A percentile compares a stretch with the other conserved stretches of the same genome.
Evolutionary conservation across 1,140 invertebrate species (phyloP).

Genomic region (Platyscapa corneri): DNA sequence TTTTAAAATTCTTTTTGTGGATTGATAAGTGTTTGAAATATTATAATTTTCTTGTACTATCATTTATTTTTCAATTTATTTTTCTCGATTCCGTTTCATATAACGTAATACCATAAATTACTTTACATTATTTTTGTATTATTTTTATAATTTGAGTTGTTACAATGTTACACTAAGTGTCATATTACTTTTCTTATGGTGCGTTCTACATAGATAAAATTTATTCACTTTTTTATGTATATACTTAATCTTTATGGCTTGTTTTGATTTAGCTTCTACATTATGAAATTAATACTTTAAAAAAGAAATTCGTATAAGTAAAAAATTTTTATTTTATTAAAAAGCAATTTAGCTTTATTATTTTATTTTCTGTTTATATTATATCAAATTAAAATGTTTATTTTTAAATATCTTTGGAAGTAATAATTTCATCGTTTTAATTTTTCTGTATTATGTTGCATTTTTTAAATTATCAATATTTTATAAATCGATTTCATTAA

Average conservation of each 20-base stretch:
- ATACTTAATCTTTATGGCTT: neutral
- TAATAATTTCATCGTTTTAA: neutral
- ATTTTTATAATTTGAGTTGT: conserved; percentile 31
- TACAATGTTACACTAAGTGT: conserved; percentile 9
- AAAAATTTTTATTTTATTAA: neutral
- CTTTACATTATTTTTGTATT: neutral
- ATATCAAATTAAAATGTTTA: neutral
- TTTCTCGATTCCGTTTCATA: neutral
- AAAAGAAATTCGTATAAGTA: neutral
- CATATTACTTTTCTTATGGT: conserved; percentile 32
- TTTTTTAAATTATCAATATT: neutral
- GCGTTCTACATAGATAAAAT: conserved; percentile 28
- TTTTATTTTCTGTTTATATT: too few species aligned
- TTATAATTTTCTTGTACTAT: neutral
- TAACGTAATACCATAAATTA: neutral
- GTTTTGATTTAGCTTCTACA: neutral
- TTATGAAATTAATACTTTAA: conserved; percentile 12
- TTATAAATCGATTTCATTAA: neutral
- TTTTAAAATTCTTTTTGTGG: neutral
- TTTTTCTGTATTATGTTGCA: too few species aligned
- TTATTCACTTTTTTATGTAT: neutral
- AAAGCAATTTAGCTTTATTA: too few species aligned
- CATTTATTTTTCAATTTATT: neutral
- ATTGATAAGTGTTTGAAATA: neutral
- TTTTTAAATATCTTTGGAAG: neutral